Evolutionary conservation across 1,140 invertebrate species (phyloP), one percentile per base, ranked within the genome.

Genomic region (Diorhabda elongata): DNA sequence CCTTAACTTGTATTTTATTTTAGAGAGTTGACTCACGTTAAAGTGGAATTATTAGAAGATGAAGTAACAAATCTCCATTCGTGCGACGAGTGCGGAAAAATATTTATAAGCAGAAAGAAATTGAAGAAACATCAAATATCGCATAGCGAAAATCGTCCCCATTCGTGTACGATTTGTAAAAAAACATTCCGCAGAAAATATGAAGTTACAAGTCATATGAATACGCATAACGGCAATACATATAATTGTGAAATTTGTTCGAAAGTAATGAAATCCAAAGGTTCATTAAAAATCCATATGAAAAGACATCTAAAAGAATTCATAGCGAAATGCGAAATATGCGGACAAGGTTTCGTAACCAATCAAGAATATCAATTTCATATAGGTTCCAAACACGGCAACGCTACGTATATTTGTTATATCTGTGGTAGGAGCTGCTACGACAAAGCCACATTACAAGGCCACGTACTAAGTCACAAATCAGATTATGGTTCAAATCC

Each of bases 241-340:
- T 80, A 75, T 61, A 70, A 75, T 43, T 81, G 80, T 47, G 72
- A 79, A 41, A 68, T 77, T 42, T 81, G 80, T 59, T 71, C 71
- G 0, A 88, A 89, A 70, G 84, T 86, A 3, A 94, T 93, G 74
- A 90, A 87, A 5, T 84, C 90, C 1, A 85, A 87, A 41, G 86
- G 87, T 2, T 84, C 90, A 68, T 81, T 92, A 63, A 85, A 87
- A 3, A 86, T 85, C 9, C 91, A 93, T 74, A 79, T 86, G 4
- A 82, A 87, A 43, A 86, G 87, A 42, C 86, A 89, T 66, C 83
- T 85, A n/a, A 84, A 85, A 26, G 84, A 88, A 65, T 78, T 71
- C 52, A 71, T 73, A 6, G 73, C 64, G 1, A 72, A 71, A 63
- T 79, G 77, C 67, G 68, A 74, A 45, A 47, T 70, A 4, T 79